Percentiles rank a stretch among this genome's conserved stretches.
Evolutionary conservation across 2,113 vertebrate genomes (phyloP).

Genomic region (Nycticorax nycticorax): DNA sequence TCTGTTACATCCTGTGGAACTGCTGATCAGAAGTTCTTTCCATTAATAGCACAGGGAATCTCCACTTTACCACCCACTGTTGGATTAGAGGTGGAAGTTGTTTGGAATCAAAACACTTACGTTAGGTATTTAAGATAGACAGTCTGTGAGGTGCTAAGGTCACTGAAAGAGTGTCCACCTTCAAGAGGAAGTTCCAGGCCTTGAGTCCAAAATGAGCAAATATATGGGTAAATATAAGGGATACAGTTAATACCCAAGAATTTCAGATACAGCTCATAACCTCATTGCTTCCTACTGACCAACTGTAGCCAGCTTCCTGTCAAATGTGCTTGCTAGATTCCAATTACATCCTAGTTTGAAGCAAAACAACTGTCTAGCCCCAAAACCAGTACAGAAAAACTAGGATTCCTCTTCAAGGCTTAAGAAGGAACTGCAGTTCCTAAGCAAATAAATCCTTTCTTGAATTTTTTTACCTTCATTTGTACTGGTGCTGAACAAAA

Average conservation of each 20-base stretch:
- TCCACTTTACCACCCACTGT: background rate
- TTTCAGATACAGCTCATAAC: background rate
- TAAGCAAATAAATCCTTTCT: background rate
- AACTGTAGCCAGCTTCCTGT: background rate
- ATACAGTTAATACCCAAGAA: background rate
- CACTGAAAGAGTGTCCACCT: background rate
- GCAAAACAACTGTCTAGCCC: background rate
- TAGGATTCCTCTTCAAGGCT: background rate
- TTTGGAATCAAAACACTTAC: background rate
- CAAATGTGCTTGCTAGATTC: background rate
- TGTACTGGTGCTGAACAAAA: background rate
- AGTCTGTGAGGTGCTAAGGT: background rate
- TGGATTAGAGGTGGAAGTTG: background rate
- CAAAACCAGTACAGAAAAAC: background rate
- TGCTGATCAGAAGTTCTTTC: background rate
- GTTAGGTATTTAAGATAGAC: background rate
- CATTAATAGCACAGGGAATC: background rate
- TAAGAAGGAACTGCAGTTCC: background rate
- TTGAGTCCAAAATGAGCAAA: background rate
- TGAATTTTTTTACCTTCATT: background rate
- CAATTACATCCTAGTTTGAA: background rate
- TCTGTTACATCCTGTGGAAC: background rate
- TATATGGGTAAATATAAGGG: background rate
- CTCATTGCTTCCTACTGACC: background rate
- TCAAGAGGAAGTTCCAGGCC: background rate